Evolutionary conservation across 2,113 vertebrate species (phyloP), one percentile per base, ranked within the genome.

Genomic region (Numenius arquata): DNA sequence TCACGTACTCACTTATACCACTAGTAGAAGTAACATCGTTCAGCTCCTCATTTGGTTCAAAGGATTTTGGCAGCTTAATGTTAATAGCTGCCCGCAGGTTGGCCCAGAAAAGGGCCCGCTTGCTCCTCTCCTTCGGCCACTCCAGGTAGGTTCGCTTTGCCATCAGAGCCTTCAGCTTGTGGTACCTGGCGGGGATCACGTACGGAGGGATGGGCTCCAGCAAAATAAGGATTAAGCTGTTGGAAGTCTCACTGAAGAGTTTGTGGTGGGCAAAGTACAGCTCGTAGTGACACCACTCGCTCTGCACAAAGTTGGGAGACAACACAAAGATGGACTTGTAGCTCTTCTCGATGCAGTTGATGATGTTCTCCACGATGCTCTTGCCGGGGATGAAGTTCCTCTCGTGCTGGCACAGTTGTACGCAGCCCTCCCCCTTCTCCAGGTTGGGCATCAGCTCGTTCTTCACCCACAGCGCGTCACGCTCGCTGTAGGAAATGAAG

Each of bases 261-360:
- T 98, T 98, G 97, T 99, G 99, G 27, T 98, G 98, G 85, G 99
- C 99, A 27, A 99, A 99, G 96, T 99, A 99, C 32, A 99, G 98
- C 92, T 99, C 98, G 10, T 99, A 99, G 95, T 99, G 99, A 70
- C 99, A 99, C 99, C 99, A 99, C 20, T 99, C 99, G 1, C 99
- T 99, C 97, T 98, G 98, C 53, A 99, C 98, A 56, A 99, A 99
- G 96, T 99, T 98, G 70, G 98, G 98, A 34, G 99, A 99, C 85
- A 99, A 83, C 41, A 99, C 98, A 53, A 99, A 99, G 84, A 99
- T 97, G 0, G 98, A 98, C 89, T 98, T 99, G 86, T 99, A 96
- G 95, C 99, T 98, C 93, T 98, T 98, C 96, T 99, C 99, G 71
- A 99, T 98, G 89, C 98, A 99, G 45, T 88, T 95, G 2, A 99